Conservation (phyloP, 2,888 invertebrate species). For the Steinernema hermaphroditum region DNA sequence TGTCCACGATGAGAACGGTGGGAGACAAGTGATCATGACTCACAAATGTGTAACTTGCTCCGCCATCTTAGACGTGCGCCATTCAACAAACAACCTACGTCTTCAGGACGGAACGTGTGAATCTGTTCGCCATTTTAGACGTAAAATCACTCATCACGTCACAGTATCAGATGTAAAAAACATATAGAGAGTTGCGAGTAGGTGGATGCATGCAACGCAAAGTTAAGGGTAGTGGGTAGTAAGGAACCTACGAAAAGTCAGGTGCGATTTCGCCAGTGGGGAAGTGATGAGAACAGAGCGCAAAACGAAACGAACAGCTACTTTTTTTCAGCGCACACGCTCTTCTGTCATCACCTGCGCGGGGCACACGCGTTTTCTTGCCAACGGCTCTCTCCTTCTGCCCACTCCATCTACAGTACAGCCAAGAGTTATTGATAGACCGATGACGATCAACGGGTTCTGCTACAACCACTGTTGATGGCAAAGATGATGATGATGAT, state of each 20-base stretch:
- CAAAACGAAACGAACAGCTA: slow-evolving; percentile 1
- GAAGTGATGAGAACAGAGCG: background rate
- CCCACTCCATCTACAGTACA: background rate
- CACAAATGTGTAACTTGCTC: background rate
- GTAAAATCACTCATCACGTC: too few species aligned
- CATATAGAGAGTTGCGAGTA: too few species aligned
- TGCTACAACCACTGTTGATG: background rate
- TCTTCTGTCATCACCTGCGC: background rate
- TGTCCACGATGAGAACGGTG: background rate
- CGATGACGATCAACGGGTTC: slow-evolving; percentile 21
- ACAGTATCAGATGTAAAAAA: too few species aligned
- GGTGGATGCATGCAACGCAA: too few species aligned
- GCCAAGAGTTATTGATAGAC: slow-evolving; percentile 13
- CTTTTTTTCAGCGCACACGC: background rate
- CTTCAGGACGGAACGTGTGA: too few species aligned
- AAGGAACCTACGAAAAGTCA: too few species aligned
- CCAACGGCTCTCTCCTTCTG: background rate
- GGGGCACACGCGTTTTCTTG: background rate
- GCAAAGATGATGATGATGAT: background rate
- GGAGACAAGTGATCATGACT: background rate
- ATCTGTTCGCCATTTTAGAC: too few species aligned
- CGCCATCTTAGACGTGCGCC: background rate
- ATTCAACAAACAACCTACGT: too few species aligned
- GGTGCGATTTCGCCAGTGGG: too few species aligned
- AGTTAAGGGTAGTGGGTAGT: too few species aligned